phyloP scores from a whole-genome alignment of 2,113 vertebrate species.

The Ictidomys tridecemlineatus region DNA sequence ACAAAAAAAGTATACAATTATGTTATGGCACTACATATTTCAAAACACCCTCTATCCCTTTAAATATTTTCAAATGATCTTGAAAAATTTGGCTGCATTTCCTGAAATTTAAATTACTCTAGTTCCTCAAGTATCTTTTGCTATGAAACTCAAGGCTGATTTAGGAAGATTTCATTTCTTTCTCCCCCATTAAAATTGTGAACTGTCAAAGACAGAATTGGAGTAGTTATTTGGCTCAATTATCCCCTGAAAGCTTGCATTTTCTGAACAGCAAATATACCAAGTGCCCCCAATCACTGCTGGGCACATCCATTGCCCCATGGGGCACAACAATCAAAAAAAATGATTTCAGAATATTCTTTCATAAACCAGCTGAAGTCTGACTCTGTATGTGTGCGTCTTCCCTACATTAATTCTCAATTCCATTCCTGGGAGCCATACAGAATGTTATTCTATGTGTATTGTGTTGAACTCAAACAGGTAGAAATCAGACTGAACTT shows the following conservation, averaged over 20 bases:
- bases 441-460: not conserved
- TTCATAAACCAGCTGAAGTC: not conserved
- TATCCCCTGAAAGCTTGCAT: not conserved
- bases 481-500: not conserved
- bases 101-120: conserved; percentile 11
- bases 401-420: not conserved
- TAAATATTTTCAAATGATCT: not conserved
- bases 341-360: not conserved
- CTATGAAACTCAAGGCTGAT: not conserved
- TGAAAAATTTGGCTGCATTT: not conserved
- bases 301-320: not conserved
- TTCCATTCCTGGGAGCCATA: not conserved
- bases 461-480: not conserved
- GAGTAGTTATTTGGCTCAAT: not conserved
- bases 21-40: not conserved
- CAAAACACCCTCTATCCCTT: not conserved
- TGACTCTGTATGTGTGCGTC: not conserved
- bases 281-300: fast-evolving
- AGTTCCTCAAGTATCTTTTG: not conserved
- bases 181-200: not conserved
- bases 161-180: not conserved
- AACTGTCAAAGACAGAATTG: not conserved
- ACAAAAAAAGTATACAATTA: not conserved
- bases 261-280: not conserved
- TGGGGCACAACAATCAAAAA: not conserved